A percentile compares a stretch with the other conserved stretches of the same genome.
Evolutionary conservation across 2,113 vertebrate species (phyloP).

Genomic region (Falcunculus frontatus): DNA sequence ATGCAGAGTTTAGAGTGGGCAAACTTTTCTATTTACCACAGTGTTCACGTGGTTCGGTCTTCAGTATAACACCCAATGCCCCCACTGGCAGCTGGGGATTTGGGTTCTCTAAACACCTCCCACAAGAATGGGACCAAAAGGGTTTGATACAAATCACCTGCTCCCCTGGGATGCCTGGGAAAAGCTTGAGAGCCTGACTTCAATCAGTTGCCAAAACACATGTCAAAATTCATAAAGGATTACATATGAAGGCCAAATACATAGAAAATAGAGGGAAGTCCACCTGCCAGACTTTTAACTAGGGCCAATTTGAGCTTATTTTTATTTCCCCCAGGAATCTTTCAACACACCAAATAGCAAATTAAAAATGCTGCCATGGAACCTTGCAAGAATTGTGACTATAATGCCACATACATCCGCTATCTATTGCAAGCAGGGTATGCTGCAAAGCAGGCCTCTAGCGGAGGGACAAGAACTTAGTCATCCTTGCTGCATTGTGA

Average conservation of each 20-base stretch:
- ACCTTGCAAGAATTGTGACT: not conserved
- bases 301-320: not conserved
- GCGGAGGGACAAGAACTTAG: not conserved
- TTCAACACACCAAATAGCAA: not conserved
- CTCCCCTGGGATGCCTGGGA: not conserved
- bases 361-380: fast-evolving
- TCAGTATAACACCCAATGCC: not conserved
- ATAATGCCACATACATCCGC: not conserved
- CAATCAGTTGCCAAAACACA: not conserved
- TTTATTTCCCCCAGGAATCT: not conserved
- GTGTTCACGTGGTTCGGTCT: not conserved
- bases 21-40: not conserved
- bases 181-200: not conserved
- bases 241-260: not conserved
- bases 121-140: not conserved
- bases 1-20: not conserved
- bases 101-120: not conserved
- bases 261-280: not conserved
- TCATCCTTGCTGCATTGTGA: not conserved
- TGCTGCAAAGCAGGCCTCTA: not conserved
- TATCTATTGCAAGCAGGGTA: not conserved
- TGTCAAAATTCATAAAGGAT: not conserved
- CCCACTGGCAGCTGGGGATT: not conserved
- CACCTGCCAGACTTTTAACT: not conserved
- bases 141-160: not conserved